Conservation (phyloP, 2,113 vertebrate species). For the Arothron firmamentum region DNA sequence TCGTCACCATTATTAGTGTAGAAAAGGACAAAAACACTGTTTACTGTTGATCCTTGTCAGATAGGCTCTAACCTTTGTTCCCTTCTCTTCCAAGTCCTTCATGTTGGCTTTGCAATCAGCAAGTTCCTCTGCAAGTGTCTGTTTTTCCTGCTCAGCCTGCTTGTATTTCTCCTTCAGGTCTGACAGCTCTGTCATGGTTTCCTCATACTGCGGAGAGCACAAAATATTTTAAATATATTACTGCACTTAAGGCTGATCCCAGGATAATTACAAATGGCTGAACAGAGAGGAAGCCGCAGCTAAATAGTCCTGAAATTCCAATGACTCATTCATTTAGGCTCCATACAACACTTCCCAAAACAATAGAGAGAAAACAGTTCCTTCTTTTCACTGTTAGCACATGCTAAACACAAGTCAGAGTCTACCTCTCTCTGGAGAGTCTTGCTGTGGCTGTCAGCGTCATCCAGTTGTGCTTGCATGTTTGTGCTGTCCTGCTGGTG, state of each 20-base stretch:
- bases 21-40: neutral
- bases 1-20: neutral
- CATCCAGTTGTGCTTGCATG: constrained; percentile 85
- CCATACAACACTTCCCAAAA: too few relatives aligned
- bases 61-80: constrained; percentile 82
- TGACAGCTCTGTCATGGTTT: constrained; percentile 81
- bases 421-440: constrained; percentile 88
- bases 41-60: neutral
- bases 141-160: constrained; percentile 86
- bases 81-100: constrained; percentile 89
- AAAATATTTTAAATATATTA: neutral
- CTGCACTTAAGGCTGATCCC: neutral
- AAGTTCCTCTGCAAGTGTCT: constrained; percentile 82
- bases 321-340: too few relatives aligned
- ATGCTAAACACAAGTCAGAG: too few relatives aligned
- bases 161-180: constrained; percentile 86
- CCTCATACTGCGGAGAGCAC: constrained; percentile 77
- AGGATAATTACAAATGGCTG: neutral
- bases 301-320: too few relatives aligned
- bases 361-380: too few relatives aligned
- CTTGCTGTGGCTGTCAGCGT: constrained; percentile 83
- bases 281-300: too few relatives aligned
- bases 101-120: constrained; percentile 89
- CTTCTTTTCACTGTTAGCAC: too few relatives aligned
- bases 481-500: constrained; percentile 82